A percentile compares a stretch with the other conserved stretches of the same genome.
These are phyloP conservation scores for Varecia variegata DNA, from an alignment of 2,797 vertebrate species.

Conservation along the genomic window DNA sequence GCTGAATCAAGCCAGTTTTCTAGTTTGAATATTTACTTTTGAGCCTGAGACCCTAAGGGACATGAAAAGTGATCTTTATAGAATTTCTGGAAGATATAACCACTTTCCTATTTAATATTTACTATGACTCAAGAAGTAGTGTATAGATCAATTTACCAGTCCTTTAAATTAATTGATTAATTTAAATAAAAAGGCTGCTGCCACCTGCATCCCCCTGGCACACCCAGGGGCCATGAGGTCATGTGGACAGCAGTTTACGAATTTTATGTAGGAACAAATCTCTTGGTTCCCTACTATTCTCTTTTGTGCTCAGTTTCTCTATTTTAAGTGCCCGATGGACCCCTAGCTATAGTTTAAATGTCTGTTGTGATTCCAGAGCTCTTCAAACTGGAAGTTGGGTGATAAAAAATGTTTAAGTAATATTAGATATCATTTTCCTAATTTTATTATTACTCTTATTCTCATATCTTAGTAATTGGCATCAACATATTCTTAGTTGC, in stretches of 20 bases:
- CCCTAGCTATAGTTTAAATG: background rate
- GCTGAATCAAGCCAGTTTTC: background rate
- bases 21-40: background rate
- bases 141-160: background rate
- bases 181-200: too few relatives aligned
- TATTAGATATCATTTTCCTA: background rate
- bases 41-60: background rate
- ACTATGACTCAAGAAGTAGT: background rate
- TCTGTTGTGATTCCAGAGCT: background rate
- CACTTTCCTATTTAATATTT: background rate
- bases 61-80: background rate
- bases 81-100: background rate
- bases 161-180: background rate
- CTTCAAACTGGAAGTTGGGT: background rate
- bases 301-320: background rate
- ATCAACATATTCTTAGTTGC: background rate
- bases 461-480: background rate
- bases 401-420: background rate
- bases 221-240: too few relatives aligned
- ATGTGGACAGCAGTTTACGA: background rate
- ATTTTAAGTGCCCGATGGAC: background rate
- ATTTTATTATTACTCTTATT: background rate
- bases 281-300: background rate
- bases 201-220: too few relatives aligned
- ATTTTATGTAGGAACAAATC: background rate